Percentiles rank a stretch among this genome's conserved stretches.
Conservation (phyloP, 2,888 invertebrate genomes). For the Pterobdella sp. region DNA sequence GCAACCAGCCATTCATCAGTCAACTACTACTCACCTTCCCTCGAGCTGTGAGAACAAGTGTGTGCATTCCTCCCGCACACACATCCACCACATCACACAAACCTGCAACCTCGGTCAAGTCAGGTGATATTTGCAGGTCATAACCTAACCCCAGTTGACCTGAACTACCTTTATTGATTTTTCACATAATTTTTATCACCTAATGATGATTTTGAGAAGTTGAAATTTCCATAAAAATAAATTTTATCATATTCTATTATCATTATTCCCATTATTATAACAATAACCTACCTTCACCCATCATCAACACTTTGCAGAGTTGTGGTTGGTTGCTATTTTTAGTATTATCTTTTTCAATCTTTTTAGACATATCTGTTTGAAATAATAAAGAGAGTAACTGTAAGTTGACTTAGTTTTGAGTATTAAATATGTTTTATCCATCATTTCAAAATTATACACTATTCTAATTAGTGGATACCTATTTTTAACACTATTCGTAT, state of each 20-base stretch:
- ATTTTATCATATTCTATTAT: too few species aligned
- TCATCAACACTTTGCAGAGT: constrained; percentile 47
- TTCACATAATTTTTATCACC: too few species aligned
- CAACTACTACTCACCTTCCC: constrained; percentile 76
- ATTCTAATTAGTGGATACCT: too few species aligned
- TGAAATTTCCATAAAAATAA: too few species aligned
- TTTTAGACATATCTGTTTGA: background rate
- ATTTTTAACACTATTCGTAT: too few species aligned
- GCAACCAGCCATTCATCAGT: too few species aligned
- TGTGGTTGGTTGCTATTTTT: constrained; percentile 78
- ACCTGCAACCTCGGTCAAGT: constrained; percentile 60
- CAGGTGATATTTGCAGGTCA: constrained; percentile 64
- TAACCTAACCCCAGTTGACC: constrained; percentile 18
- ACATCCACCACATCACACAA: constrained; percentile 46
- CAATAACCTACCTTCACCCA: too few species aligned
- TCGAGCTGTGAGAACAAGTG: constrained; percentile 66
- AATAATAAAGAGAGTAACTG: background rate
- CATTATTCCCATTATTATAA: too few species aligned
- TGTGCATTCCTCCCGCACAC: constrained; percentile 86
- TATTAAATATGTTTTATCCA: too few species aligned
- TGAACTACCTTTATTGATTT: constrained; percentile 7
- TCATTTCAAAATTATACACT: too few species aligned
- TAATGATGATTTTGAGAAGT: too few species aligned
- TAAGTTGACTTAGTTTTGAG: background rate
- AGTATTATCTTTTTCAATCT: background rate